phyloP scores from a whole-genome alignment of 1,140 invertebrate species.

The Lepidurus couesii region DNA sequence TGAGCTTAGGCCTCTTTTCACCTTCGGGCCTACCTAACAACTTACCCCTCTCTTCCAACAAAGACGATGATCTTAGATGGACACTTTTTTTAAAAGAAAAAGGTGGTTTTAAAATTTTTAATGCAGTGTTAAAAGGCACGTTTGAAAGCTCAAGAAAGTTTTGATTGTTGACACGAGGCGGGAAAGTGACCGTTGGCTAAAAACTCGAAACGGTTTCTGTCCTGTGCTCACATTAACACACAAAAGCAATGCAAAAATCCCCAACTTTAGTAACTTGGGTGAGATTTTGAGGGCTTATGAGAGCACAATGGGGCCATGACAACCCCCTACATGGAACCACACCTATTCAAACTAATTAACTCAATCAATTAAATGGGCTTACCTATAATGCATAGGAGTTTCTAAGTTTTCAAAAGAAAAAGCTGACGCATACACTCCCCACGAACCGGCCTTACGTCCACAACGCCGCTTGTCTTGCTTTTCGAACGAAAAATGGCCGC shows the following conservation, averaged over 20 bases:
- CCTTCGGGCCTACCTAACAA: constrained; percentile 1
- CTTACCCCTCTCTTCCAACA: background rate
- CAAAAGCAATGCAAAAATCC: background rate
- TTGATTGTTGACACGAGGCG: too few relatives aligned
- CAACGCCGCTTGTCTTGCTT: constrained; percentile 16
- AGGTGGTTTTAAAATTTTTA: background rate
- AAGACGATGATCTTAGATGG: background rate
- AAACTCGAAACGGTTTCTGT: background rate
- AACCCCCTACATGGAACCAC: background rate
- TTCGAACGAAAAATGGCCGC: constrained; percentile 21
- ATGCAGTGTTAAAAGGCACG: too few relatives aligned
- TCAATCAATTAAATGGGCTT: constrained; percentile 1
- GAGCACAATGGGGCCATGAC: background rate
- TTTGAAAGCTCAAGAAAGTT: too few relatives aligned
- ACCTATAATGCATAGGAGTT: constrained; percentile 21
- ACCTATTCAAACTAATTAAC: background rate
- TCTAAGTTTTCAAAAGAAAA: constrained; percentile 16
- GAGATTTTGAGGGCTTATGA: background rate
- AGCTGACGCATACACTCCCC: constrained; percentile 20
- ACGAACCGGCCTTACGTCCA: constrained; percentile 13
- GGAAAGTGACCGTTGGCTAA: too few relatives aligned
- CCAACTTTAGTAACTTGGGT: background rate
- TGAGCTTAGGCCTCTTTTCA: background rate
- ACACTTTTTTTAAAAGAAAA: background rate
- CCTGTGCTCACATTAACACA: background rate